Evolutionary conservation across 2,113 vertebrate genomes (phyloP).

Genomic region (Lagenorhynchus albirostris): DNA sequence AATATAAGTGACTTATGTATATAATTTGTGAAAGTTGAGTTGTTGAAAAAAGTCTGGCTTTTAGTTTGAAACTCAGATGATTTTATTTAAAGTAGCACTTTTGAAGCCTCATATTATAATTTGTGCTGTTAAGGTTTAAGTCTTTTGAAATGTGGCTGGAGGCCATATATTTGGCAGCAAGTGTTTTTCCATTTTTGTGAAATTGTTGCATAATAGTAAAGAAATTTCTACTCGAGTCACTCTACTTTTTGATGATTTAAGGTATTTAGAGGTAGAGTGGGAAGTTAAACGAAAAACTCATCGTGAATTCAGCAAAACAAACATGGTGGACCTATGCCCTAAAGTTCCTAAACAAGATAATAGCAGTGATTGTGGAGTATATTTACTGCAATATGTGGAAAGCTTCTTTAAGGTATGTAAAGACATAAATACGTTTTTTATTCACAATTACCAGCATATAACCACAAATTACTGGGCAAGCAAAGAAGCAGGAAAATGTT

Average conservation of each 20-base stretch:
- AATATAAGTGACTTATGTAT: not conserved
- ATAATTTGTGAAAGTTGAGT: not conserved
- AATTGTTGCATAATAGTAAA: slow-evolving; percentile 27
- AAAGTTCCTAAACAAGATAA: slow-evolving; percentile 96
- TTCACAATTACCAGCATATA: not conserved
- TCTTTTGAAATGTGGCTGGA: slow-evolving; percentile 40
- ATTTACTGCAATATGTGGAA: slow-evolving; percentile 96
- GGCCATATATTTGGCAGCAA: not conserved
- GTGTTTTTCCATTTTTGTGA: not conserved
- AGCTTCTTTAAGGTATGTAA: slow-evolving; percentile 92
- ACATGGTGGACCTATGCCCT: slow-evolving; percentile 89
- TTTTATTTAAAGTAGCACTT: not conserved
- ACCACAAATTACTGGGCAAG: not conserved
- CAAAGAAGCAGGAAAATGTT: not conserved
- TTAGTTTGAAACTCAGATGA: slow-evolving; percentile 26
- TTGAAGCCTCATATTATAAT: not conserved
- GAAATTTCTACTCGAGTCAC: not conserved
- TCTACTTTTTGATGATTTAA: slow-evolving; percentile 72
- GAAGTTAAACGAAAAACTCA: slow-evolving; percentile 87
- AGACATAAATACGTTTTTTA: not conserved
- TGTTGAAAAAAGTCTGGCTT: not conserved
- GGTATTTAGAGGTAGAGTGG: slow-evolving; percentile 96
- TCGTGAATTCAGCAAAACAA: slow-evolving; percentile 88
- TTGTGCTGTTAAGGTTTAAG: slow-evolving; percentile 15
- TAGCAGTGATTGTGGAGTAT: slow-evolving; percentile 96